phyloP scores from a whole-genome alignment of 2,888 invertebrate genomes.

The Eucera pruinosa region DNA sequence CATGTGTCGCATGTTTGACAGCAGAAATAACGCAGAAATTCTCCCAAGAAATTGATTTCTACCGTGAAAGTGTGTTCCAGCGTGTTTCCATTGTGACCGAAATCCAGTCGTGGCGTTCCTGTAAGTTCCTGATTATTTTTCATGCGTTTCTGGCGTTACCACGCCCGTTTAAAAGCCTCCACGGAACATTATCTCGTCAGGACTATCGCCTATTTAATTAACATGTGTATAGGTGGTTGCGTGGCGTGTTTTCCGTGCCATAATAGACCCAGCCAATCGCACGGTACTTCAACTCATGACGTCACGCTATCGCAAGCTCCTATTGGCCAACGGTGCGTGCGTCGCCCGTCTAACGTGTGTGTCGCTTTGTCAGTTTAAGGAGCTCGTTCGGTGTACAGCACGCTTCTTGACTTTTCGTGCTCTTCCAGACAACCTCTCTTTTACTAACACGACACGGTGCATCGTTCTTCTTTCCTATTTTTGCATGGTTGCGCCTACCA shows the following conservation, averaged over 20 bases:
- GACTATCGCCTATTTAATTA: conserved; percentile 80
- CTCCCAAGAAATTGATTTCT: conserved; percentile 66
- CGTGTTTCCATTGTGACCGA: conserved; percentile 71
- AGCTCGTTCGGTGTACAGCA: conserved; percentile 68
- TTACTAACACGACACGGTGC: conserved; percentile 31
- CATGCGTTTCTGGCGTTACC: conserved; percentile 59
- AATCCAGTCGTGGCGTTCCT: conserved; percentile 51
- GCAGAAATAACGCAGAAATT: conserved; percentile 52
- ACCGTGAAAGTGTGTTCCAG: conserved; percentile 64
- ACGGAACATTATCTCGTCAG: conserved; percentile 70
- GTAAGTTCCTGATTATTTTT: conserved; percentile 62
- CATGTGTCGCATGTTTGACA: conserved; percentile 51
- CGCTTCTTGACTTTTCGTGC: conserved; percentile 67
- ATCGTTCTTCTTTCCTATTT: conserved; percentile 54
- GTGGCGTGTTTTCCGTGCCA: conserved; percentile 84
- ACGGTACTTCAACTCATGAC: conserved; percentile 77
- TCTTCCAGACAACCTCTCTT: conserved; percentile 36
- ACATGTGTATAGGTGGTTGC: conserved; percentile 83
- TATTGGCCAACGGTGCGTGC: conserved; percentile 75
- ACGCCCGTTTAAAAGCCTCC: conserved; percentile 71
- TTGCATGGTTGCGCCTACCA: conserved; percentile 50
- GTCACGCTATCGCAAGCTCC: conserved; percentile 73
- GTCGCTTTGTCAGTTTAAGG: conserved; percentile 74
- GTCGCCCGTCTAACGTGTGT: conserved; percentile 73
- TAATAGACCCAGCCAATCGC: conserved; percentile 82